Evolutionary conservation across 2,888 invertebrate genomes (phyloP).

Genomic region (Coecobrya sp.): DNA sequence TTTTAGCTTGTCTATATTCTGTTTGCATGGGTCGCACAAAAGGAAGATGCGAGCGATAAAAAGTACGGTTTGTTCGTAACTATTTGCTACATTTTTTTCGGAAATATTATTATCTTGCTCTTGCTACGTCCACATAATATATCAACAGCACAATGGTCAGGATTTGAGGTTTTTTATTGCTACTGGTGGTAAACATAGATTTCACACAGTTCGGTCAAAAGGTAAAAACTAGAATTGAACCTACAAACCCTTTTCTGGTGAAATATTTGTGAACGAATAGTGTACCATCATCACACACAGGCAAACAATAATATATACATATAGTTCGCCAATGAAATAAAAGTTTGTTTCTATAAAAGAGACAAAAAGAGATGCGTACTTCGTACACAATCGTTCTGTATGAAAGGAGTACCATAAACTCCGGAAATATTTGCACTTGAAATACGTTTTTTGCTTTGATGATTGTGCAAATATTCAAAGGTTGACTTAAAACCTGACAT

Average conservation of each 20-base stretch:
- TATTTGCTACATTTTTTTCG: conserved; percentile 3
- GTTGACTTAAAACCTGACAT: conserved; percentile 27
- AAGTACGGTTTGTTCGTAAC: neutral
- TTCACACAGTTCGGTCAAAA: conserved; percentile 67
- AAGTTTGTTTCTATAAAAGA: neutral
- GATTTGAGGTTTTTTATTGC: conserved; percentile 47
- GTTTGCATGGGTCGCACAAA: conserved; percentile 1
- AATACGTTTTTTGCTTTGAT: conserved; percentile 9
- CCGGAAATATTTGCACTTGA: conserved; percentile 23
- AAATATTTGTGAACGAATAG: neutral
- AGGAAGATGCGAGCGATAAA: neutral
- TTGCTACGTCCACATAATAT: neutral
- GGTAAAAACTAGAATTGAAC: conserved; percentile 20
- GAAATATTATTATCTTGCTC: conserved; percentile 20
- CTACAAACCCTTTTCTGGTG: neutral
- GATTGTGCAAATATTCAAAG: conserved; percentile 38
- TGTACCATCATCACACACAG: neutral
- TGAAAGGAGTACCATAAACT: neutral
- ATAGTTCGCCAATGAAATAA: neutral
- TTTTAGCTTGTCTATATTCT: conserved; percentile 41
- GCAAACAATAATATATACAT: neutral
- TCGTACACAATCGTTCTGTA: neutral
- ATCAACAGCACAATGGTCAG: conserved; percentile 10
- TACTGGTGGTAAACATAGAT: conserved; percentile 41
- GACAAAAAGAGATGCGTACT: neutral